These are phyloP conservation scores for Philaethria dido DNA, from an alignment of 2,888 invertebrate genomes.

Conservation along the genomic window DNA sequence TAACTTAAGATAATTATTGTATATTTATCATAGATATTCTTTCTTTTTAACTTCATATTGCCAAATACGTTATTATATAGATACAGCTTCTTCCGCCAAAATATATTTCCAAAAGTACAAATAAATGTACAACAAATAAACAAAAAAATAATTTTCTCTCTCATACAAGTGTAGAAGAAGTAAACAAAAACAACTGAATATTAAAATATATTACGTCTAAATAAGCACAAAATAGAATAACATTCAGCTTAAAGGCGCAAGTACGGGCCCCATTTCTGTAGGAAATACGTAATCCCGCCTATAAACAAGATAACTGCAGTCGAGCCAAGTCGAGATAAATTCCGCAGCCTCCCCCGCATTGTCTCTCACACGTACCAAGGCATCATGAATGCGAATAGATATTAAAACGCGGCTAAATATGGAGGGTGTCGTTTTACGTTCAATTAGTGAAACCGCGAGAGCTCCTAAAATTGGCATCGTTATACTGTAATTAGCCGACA, in stretches of 20 bases:
- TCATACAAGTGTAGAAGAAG: not conserved
- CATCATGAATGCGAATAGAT: conserved; percentile 56
- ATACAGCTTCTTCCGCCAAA: too few species aligned
- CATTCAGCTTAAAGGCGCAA: conserved; percentile 9
- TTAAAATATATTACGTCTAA: conserved; percentile 5
- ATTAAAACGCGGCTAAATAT: conserved; percentile 56
- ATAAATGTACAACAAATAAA: not conserved
- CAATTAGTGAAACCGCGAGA: conserved; percentile 63
- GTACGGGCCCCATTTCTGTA: conserved; percentile 15
- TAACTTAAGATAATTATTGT: too few species aligned
- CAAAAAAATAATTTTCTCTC: too few species aligned
- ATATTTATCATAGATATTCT: too few species aligned
- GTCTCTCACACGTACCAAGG: conserved; percentile 60
- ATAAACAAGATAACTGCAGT: conserved; percentile 41
- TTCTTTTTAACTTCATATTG: too few species aligned
- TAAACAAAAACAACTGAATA: not conserved
- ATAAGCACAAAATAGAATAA: conserved; percentile 22
- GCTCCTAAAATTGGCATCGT: conserved; percentile 66
- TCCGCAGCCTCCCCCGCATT: conserved; percentile 57
- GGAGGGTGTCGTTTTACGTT: conserved; percentile 55
- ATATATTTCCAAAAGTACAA: too few species aligned
- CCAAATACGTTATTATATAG: too few species aligned
- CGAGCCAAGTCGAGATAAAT: conserved; percentile 44
- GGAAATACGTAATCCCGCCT: conserved; percentile 36
- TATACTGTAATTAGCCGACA: conserved; percentile 61